Evolutionary conservation across 1,140 invertebrate genomes (phyloP), one percentile per base, ranked within the genome.

Genomic region (Leptinotarsa lineolata): DNA sequence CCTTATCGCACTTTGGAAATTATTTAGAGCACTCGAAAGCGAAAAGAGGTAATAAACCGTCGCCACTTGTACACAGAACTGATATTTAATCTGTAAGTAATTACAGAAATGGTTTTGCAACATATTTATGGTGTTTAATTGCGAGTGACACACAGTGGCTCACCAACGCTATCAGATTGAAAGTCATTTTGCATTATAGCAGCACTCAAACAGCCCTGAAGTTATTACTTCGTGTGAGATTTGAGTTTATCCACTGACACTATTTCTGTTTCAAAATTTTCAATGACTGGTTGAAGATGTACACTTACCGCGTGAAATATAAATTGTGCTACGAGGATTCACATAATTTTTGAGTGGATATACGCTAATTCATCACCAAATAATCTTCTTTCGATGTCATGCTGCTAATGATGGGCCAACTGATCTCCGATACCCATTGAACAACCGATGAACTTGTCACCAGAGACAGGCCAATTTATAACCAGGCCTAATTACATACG

Each of bases 1-100:
- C 68, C 72, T 73, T 73, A 76, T 77, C 65, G 73, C 69, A 69
- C 70, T 48, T 73, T 68, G 70, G 54, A 73, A 78, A 76, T 69
- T 75, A 77, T 71, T 76, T 74, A 76, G 69, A 64, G 72, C 61
- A 70, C 30, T 70, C n/a, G 44, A 61, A 65, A 68, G 68, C 48
- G 64, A 79, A 74, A 71, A 79, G 67, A 64, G 13, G 22, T 13
- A 74, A 70, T 75, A 76, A 76, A 76, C 18, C 73, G 64, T 67
- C 71, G 48, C 39, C 63, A 45, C n/a, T 73, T 73, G 71, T 69
- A 69, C 68, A 48, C n/a, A 21, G 22, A 59, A 69, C 69, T 70
- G 69, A 71, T 71, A 71, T 71, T 71, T 46, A 71, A 71, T 71
- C 69, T 61, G 30, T 59, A 45, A 63, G 69, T 63, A 64, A 71